A percentile compares a stretch with the other conserved stretches of the same genome.
phyloP scores from a whole-genome alignment of 2,888 invertebrate genomes.

The Epistrophe eligans region DNA sequence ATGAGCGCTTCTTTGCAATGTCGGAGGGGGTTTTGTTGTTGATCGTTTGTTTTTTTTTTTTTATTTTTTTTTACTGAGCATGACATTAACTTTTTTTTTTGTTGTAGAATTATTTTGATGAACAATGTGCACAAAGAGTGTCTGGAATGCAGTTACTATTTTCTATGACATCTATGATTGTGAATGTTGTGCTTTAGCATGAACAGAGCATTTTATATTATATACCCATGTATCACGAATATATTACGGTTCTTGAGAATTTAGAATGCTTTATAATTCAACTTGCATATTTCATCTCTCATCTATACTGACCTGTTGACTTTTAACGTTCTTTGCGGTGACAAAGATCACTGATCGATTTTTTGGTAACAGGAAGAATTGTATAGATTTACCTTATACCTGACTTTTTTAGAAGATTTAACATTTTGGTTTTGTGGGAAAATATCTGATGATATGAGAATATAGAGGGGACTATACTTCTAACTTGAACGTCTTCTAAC shows the following conservation, averaged over 20 bases:
- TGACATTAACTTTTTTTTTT: slow-evolving; percentile 60
- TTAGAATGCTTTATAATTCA: slow-evolving; percentile 13
- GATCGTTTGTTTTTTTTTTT: slow-evolving; percentile 22
- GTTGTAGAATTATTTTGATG: slow-evolving; percentile 30
- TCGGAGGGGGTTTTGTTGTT: slow-evolving; percentile 28
- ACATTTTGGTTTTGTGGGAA: slow-evolving; percentile 20
- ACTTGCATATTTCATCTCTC: neutral
- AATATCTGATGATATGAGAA: neutral
- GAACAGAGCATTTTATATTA: neutral
- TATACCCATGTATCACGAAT: neutral
- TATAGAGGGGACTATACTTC: neutral
- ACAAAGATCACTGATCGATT: slow-evolving; percentile 11
- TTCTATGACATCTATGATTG: slow-evolving; percentile 31
- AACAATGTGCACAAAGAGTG: slow-evolving; percentile 43
- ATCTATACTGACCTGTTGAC: slow-evolving; percentile 38
- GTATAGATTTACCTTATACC: neutral
- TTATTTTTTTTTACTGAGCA: slow-evolving; percentile 24
- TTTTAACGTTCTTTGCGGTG: slow-evolving; percentile 29
- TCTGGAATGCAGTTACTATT: slow-evolving; percentile 50
- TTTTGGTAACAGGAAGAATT: neutral
- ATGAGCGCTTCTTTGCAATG: slow-evolving; percentile 56
- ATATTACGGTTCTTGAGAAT: slow-evolving; percentile 5
- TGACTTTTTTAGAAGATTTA: neutral
- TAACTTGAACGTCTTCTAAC: neutral
- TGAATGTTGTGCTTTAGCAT: neutral